Base-by-base conservation (phyloP, 2,888 invertebrate genomes). In the Oscheius sp. region DNA sequence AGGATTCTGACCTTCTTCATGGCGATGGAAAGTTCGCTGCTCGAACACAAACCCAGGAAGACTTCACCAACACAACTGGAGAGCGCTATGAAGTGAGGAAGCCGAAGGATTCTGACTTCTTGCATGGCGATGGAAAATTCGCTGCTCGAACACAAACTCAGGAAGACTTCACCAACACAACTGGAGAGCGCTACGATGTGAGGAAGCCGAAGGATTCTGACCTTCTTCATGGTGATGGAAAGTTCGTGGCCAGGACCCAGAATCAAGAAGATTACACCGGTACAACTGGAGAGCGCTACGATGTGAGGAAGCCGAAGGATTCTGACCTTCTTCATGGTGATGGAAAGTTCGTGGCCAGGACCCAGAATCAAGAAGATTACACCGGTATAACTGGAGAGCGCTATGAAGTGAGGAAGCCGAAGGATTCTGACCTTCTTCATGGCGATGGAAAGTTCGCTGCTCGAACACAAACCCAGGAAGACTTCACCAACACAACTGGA, bases 131-230 rank as follows among this genome's bases (percentile, higher is more conserved):
- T 9, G 58, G 58, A 9, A 58, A 25, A 13, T 58, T 58, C 27
- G 58, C 58, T n/a, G 29, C 27, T 12, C 21, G 27, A 18, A 58
- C 58, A 1, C 58, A 58, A 27, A 58, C 58, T 18, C 58, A 58
- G n/a, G 58, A 58, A 58, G 58, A 58, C 58, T 58, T 27, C 58
- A 58, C 58, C 13, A 3, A 12, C 18, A 18, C 25, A 7, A 58
- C 21, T 21, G 58, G 58, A 25, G 58, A 58, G 58, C 5, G 58
- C 16, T 27, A 25, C n/a, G 58, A 58, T n/a, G 29, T 58, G 9
- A 58, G 58, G 29, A 58, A 58, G 27, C 58, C 58, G 13, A 21
- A 58, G 58, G 58, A 58, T 9, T 58, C 58, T 27, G 58, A 58
- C 29, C 12, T 58, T 18, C 58, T 58, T 9, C 58, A 27, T 13